phyloP scores from a whole-genome alignment of 2,113 vertebrate genomes.

The Rhea pennata region DNA sequence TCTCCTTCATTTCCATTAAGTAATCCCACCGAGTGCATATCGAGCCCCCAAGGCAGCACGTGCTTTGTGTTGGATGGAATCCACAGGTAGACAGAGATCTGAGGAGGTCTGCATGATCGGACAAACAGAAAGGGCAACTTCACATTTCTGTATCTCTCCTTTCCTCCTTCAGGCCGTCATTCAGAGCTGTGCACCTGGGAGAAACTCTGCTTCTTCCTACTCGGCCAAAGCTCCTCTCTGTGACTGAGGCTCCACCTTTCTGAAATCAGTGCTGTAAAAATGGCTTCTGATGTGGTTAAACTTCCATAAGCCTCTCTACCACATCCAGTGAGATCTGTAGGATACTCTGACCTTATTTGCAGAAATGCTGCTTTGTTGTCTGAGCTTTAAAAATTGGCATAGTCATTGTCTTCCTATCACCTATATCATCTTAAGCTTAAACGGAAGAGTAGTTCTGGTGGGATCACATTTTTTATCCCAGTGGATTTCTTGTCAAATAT shows the following conservation, averaged over 20 bases:
- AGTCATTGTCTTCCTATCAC: neutral
- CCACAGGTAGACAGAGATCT: neutral
- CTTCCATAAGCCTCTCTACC: neutral
- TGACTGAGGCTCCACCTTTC: neutral
- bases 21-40: neutral
- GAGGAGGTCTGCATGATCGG: neutral
- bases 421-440: neutral
- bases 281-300: neutral
- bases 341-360: neutral
- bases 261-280: neutral
- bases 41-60: constrained; percentile 9
- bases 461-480: neutral
- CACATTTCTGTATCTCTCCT: neutral
- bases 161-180: neutral
- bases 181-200: neutral
- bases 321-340: neutral
- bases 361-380: neutral
- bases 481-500: neutral
- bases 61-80: neutral
- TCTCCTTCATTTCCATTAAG: neutral
- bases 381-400: neutral
- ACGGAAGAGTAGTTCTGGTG: neutral
- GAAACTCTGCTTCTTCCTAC: neutral
- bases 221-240: neutral
- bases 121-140: neutral